Base-by-base conservation (phyloP, 2,797 vertebrate species). In the Sternarchorhynchus goeldii region DNA sequence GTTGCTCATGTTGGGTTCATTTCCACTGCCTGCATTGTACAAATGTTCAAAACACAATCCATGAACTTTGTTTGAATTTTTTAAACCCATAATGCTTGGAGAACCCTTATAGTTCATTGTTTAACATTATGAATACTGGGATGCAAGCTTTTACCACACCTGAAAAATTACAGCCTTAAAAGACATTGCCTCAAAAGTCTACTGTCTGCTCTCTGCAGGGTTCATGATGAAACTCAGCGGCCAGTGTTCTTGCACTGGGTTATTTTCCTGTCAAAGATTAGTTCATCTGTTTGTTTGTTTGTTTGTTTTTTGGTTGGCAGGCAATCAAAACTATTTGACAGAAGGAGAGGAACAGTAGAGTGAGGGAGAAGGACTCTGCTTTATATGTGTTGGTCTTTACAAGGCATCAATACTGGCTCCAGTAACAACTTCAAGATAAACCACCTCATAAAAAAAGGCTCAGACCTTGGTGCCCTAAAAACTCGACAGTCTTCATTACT, bases 141-240 rank as follows among this genome's bases (percentile, higher is more conserved):
- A 89, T 89, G 85, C 76, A 89, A 85, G 85, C 86, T 86, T 90
- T 92, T 87, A 89, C 86, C 89, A 90, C 88, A 90, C 87, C 87
- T 89, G 88, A 86, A 75, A 90, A 77, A 82, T 67, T 73, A 69
- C 73, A 77, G 83, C 86, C 86, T 81, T 76, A 80, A 84, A 84
- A 76, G 56, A 81, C 83, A 71, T 84, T 84, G 87, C 89, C 90
- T 89, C 86, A 87, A 84, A 88, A 83, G 82, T 77, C 85, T 85
- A 85, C 86, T 91, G 87, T 84, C 87, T 85, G 67, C 83, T 86
- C 84, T 88, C 89, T 81, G 81, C 78, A 88, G 79, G 83, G 82
- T 88, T 79, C 79, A 86, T 87, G 88, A 87, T 91, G 89, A 92
- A 93, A 90, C 87, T 25, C 88, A 89, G 90, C 86, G 86, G 87